Base-by-base conservation (phyloP, 2,888 invertebrate genomes). In the Conchocele bisecta region DNA sequence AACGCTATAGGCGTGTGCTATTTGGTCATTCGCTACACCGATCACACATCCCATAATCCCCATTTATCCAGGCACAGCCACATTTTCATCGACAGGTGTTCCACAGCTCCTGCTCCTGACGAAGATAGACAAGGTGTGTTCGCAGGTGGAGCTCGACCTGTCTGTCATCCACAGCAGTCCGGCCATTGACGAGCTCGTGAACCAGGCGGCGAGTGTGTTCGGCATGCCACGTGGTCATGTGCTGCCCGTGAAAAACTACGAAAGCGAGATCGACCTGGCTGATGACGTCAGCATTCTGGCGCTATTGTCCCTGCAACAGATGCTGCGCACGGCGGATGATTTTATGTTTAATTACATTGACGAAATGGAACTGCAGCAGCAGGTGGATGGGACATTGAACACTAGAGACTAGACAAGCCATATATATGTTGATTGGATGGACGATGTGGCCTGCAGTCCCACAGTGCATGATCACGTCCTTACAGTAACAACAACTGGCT, bases 61-160 rank as follows among this genome's bases (percentile, higher is more conserved):
- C n/a, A n/a, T n/a, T n/a, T n/a, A n/a, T n/a, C n/a, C n/a, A n/a
- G n/a, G n/a, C n/a, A n/a, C n/a, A n/a, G n/a, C n/a, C n/a, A n/a
- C n/a, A n/a, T n/a, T n/a, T n/a, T n/a, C n/a, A n/a, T n/a, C n/a
- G n/a, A n/a, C 50, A 83, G 83, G 71, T 24, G 58, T 83, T 9
- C 81, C 83, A 9, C 80, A 79, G 31, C 67, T 75, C 22, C 69
- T 82, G 9, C 42, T 83, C 6, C 51, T 83, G 28, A 83, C 83
- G n/a, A 82, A 84, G 51, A 63, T 84, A 2, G 82, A 84, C 65
- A 65, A 76, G 17, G 60, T 79, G 0, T 81, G 77, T 39, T 31
- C 51, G 20, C 53, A 60, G 9, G 51, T 51, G 7, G 31, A 51
- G 4, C 33, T 61, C 26, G 65, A 79, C 28, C 15, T 74, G 0